Base-by-base conservation (phyloP, 1,140 invertebrate genomes). In the Atta texana region DNA sequence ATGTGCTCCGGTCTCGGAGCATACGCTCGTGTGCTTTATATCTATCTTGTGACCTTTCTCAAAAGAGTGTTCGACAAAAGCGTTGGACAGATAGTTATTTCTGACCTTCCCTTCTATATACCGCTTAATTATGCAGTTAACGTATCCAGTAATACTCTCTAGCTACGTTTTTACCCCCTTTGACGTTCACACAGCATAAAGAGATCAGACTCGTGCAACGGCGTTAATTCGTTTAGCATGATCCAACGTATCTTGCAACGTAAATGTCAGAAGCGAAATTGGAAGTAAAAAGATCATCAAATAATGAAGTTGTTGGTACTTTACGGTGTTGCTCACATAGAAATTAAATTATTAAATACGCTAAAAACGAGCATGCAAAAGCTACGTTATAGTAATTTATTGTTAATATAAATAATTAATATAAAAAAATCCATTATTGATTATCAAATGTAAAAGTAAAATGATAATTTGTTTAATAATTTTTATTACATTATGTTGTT, bases 181-280 rank as follows among this genome's bases (percentile, higher is more conserved):
- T 84, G 55, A 84, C 31, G 69, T 5, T 82, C 39, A 61, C 34
- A n/a, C 21, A 66, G 72, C n/a, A 55, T 21, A 14, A 84, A 24
- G 51, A 57, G 34, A 84, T 74, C 31, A n/a, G 28, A 74, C 59
- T 49, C 21, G 18, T 31, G 53, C 57, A 74, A 59, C 69, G 44
- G 44, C 44, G 59, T 78, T 51, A 57, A n/a, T 78, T 66, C 24
- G 18, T 57, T 51, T 66, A 64, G 24, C 28, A 31, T 53, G 49
- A 53, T 53, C 49, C 49, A n/a, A 44, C 24, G 24, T 72, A 21
- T 64, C 39, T 66, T 64, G 44, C 61, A 49, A 66, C 44, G 16
- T 78, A 78, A 78, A 78, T 64, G 76, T 78, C 44, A 66, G 44
- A 78, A 49, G 59, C 28, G n/a, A 78, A 63, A 77, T 77, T 64